These are phyloP conservation scores for Acrobasis consociella DNA, from an alignment of 2,888 invertebrate genomes.

Conservation along the genomic window DNA sequence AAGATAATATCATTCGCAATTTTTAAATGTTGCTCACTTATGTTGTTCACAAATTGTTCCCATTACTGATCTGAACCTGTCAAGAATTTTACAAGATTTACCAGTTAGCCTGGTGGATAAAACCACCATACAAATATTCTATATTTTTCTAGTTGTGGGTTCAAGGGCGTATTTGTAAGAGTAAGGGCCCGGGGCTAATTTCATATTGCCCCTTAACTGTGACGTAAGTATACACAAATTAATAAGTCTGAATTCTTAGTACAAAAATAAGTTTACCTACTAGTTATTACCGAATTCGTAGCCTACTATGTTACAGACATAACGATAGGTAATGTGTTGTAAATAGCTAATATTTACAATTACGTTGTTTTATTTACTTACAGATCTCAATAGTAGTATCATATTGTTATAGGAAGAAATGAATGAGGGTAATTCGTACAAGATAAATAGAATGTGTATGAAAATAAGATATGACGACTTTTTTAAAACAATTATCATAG, in stretches of 20 bases:
- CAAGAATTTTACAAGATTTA: no score
- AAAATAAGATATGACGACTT: no score
- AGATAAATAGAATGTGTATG: no score
- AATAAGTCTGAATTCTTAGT: neutral
- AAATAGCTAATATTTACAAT: constrained; percentile 10
- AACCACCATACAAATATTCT: no score
- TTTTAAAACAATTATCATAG: no score
- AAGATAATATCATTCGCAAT: no score
- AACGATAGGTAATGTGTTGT: constrained; percentile 5
- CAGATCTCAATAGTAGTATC: neutral
- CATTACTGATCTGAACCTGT: no score
- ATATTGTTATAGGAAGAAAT: neutral
- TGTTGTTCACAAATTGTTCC: no score
- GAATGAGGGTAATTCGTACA: no score
- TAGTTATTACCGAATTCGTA: neutral
- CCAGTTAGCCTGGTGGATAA: no score
- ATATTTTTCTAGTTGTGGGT: no score
- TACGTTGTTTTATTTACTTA: constrained; percentile 3
- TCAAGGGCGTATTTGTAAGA: neutral
- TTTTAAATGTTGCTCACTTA: no score
- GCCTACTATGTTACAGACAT: constrained; percentile 12
- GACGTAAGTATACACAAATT: neutral
- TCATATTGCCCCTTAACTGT: neutral
- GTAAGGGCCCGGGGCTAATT: neutral
- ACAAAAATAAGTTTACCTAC: constrained; percentile 21